Base-by-base conservation (phyloP, 2,113 vertebrate species). In the Choloepus hoffmanni region DNA sequence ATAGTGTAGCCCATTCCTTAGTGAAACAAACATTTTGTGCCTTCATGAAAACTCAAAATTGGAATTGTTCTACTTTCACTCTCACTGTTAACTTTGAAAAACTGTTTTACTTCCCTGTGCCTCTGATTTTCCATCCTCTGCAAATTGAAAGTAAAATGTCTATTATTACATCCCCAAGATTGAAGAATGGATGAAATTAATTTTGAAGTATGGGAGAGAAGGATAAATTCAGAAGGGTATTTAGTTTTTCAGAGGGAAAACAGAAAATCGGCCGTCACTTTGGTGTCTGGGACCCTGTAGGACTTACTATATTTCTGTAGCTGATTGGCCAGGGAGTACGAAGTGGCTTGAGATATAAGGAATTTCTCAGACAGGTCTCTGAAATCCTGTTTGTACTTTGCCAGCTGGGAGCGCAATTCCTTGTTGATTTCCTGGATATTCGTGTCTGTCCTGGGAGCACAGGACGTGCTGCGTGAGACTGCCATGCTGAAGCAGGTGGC, bases 291-390 rank as follows among this genome's bases (percentile, higher is more conserved):
- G 19, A 89, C 8, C 28, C 40, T 19, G 0, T 12, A 36, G 76
- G 36, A 99, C 99, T 99, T 97, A 99, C 99, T 98, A 97, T 99
- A 99, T 95, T 99, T 99, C 97, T 99, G 98, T 86, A 99, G 98
- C 63, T 99, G 98, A 36, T 99, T 98, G 0, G 98, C 99, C 96
- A 99, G 99, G 24, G 98, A 99, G 33, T 98, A 98, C 62, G 99
- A 98, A 0, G 97, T 99, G 74, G 99, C 99, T 94, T 99, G 98
- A 98, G 99, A 36, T 78, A 98, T 98, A 53, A 99, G 98, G 3
- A 99, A 98, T 81, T 98, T 99, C 97, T 99, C 98, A 96, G 98
- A 98, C 94, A 99, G 98, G 87, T 99, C 99, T 92, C 97, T 92
- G 96, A 98, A 99, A 92, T 99, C 98, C 87, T 98, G 98, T 48